Evolutionary conservation across 2,888 invertebrate genomes (phyloP).

Genomic region (Luperina nickerlii): DNA sequence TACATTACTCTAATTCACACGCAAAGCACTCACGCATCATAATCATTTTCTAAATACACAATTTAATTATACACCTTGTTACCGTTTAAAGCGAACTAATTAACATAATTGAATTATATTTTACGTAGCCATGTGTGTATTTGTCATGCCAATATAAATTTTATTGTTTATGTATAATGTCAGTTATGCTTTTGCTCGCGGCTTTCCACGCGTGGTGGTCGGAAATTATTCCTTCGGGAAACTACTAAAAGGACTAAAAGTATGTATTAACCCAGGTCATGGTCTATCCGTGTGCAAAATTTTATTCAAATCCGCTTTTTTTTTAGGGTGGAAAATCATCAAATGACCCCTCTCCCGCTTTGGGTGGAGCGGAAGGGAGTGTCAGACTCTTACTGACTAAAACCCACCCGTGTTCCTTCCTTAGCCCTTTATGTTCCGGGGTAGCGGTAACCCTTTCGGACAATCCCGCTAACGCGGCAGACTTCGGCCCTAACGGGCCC

Average conservation of each 20-base stretch:
- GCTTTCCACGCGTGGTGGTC: no score
- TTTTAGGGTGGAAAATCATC: no score
- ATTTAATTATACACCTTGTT: conserved; percentile 47
- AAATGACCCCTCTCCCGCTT: no score
- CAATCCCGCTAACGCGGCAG: no score
- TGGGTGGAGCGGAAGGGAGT: no score
- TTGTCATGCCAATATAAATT: background rate
- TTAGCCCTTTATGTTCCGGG: no score
- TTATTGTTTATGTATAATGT: background rate
- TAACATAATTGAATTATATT: conserved; percentile 50
- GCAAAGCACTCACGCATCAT: conserved; percentile 58
- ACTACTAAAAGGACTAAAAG: background rate
- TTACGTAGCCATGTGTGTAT: conserved; percentile 6
- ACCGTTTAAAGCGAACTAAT: conserved; percentile 37
- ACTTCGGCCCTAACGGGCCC: no score
- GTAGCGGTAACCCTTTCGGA: no score
- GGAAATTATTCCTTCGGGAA: background rate
- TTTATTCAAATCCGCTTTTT: no score
- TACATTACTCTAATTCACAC: conserved; percentile 59
- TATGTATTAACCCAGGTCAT: background rate
- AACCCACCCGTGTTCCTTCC: no score
- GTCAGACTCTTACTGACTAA: no score
- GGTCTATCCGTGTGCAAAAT: no score
- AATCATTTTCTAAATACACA: conserved; percentile 60
- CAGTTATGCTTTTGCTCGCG: background rate